Percentiles rank a stretch among this genome's conserved stretches.
These are phyloP conservation scores for Dryobota labecula DNA, from an alignment of 2,888 invertebrate species.

Conservation along the genomic window DNA sequence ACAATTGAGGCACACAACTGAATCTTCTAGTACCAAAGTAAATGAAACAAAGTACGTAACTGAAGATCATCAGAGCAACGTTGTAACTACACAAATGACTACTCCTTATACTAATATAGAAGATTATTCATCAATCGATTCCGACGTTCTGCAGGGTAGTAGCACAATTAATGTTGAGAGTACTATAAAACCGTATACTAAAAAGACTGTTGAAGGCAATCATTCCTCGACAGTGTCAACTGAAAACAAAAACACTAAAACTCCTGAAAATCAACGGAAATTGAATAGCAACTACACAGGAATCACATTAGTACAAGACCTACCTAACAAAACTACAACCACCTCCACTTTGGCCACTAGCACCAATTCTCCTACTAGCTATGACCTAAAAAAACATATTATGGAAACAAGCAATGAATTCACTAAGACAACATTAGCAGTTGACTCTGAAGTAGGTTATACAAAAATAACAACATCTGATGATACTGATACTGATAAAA, in stretches of 20 bases:
- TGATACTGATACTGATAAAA: background rate
- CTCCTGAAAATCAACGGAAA: constrained; percentile 86
- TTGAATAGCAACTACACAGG: constrained; percentile 82
- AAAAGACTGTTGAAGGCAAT: constrained; percentile 69
- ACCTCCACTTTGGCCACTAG: constrained; percentile 15
- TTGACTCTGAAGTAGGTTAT: constrained; percentile 16
- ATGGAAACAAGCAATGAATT: constrained; percentile 23
- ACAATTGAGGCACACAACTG: constrained; percentile 36
- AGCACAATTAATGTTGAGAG: constrained; percentile 83
- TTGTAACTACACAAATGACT: constrained; percentile 60
- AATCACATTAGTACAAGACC: constrained; percentile 61
- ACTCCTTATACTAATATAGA: constrained; percentile 59
- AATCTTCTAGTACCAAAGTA: constrained; percentile 32
- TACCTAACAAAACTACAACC: constrained; percentile 55
- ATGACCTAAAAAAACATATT: constrained; percentile 13
- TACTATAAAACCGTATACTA: constrained; percentile 77
- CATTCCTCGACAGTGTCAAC: constrained; percentile 70
- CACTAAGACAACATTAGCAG: constrained; percentile 17
- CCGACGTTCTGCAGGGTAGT: constrained; percentile 80
- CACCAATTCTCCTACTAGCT: constrained; percentile 22
- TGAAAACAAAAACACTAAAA: constrained; percentile 85
- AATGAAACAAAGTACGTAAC: constrained; percentile 40
- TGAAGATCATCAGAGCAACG: constrained; percentile 36
- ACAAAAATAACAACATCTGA: constrained; percentile 13
- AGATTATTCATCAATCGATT: constrained; percentile 70